Evolutionary conservation across 2,797 vertebrate species (phyloP), one percentile per base, ranked within the genome.

Genomic region (Silurus aristotelis): DNA sequence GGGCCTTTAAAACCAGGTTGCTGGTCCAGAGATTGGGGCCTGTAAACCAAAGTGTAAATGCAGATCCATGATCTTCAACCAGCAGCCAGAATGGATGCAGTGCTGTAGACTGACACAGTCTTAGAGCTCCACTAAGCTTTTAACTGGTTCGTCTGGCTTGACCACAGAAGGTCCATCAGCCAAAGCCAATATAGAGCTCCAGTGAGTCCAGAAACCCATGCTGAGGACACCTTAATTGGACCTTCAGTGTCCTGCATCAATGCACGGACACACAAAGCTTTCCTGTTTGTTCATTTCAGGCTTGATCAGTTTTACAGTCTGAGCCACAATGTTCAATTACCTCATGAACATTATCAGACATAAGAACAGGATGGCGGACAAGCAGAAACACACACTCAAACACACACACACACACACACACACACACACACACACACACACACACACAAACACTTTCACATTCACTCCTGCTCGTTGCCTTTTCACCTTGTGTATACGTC

Each of bases 281-380:
- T 82, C 66, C 55, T 84, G 38, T 75, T 84, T 80, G 61, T 75
- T 84, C 61, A 84, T 87, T 84, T 83, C 78, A 85, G 73, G 78
- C 84, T 73, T 82, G 78, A 82, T 84, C 80, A 75, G 5, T 67
- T 84, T 80, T 80, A 82, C 71, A 77, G 17, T 66, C 27, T 38
- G 80, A 82, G 43, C 56, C 20, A 15, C 46, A 22, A n/a, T 80
- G 64, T 82, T 72, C 86, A 82, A 81, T 84, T 83, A 86, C 81
- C 60, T 79, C 66, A 75, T 31, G 83, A 79, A 86, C 82, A 83
- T 64, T 70, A 83, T 83, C 72, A 83, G 48, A 77, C 46, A 75
- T 20, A 66, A n/a, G 25, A 83, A 17, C 14, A 64, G 27, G n/a
- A 80, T 1, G 9, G 14, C 6, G n/a, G 63, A 80, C 46, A 66